Evolutionary conservation across 1,140 invertebrate genomes (phyloP).

Genomic region (Antheraea mylitta): DNA sequence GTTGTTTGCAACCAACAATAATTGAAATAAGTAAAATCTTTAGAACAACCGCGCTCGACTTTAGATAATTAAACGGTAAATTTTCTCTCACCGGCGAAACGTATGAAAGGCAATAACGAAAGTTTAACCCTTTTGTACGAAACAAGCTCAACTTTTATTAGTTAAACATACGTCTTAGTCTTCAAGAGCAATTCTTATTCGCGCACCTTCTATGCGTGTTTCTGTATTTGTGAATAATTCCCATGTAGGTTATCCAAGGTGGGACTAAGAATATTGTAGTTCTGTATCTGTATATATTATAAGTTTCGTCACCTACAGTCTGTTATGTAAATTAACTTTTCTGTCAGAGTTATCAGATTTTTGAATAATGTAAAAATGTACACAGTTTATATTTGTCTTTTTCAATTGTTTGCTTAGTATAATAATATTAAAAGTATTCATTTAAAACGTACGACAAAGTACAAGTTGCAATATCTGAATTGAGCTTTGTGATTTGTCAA

Average conservation of each 20-base stretch:
- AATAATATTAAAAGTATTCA: too few relatives aligned
- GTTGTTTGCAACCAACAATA: conserved; percentile 6
- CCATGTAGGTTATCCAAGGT: neutral
- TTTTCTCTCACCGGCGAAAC: conserved; percentile 32
- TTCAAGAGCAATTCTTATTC: conserved; percentile 11
- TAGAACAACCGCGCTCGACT: conserved; percentile 30
- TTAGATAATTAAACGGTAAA: conserved; percentile 50
- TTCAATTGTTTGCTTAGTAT: too few relatives aligned
- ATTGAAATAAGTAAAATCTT: conserved; percentile 31
- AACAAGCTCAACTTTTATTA: conserved; percentile 47
- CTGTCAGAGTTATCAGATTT: too few relatives aligned
- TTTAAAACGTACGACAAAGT: too few relatives aligned
- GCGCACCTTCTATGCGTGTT: neutral
- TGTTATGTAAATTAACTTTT: neutral
- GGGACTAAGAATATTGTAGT: neutral
- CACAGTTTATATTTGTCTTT: too few relatives aligned
- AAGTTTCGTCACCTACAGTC: neutral
- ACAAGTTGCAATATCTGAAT: too few relatives aligned
- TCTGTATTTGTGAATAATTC: conserved; percentile 2
- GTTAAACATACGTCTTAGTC: conserved; percentile 50
- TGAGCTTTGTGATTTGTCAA: too few relatives aligned
- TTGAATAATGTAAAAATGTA: too few relatives aligned
- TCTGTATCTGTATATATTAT: neutral
- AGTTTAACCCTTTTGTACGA: conserved; percentile 45
- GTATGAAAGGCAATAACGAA: conserved; percentile 54